These are phyloP conservation scores for Procavia capensis DNA, from an alignment of 2,113 vertebrate genomes.

Conservation along the genomic window DNA sequence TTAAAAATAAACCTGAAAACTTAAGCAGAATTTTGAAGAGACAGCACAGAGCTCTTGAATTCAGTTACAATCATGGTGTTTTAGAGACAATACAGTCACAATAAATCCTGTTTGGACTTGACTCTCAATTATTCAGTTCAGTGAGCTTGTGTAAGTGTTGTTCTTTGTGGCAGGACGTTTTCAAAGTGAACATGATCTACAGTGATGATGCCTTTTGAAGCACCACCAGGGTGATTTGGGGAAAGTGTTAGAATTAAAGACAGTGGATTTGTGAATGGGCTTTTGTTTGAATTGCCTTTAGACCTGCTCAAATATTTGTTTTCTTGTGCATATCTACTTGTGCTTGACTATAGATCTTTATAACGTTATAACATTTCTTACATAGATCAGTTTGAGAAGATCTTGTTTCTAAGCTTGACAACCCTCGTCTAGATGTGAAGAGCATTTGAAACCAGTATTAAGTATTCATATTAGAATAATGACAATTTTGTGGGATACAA, in stretches of 20 bases:
- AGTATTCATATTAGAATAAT: background rate
- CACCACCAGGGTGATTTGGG: background rate
- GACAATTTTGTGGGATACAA: background rate
- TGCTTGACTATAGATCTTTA: background rate
- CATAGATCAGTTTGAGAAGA: background rate
- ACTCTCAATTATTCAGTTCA: constrained; percentile 31
- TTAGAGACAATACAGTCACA: background rate
- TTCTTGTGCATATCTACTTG: background rate
- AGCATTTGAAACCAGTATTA: constrained; percentile 40
- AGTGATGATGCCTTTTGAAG: constrained; percentile 34
- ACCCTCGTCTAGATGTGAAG: background rate
- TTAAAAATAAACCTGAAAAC: constrained; percentile 26
- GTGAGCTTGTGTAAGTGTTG: background rate
- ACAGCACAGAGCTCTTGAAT: constrained; percentile 8
- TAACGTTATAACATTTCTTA: constrained; percentile 7
- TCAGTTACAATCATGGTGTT: background rate
- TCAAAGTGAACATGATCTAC: constrained; percentile 16
- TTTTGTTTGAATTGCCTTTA: constrained; percentile 30
- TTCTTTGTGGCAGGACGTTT: background rate
- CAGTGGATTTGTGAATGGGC: background rate
- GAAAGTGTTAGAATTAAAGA: constrained; percentile 14
- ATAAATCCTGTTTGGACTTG: background rate
- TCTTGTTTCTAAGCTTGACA: constrained; percentile 37
- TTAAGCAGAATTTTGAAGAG: background rate
- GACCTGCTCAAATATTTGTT: background rate